Percentiles rank a stretch among this genome's conserved stretches.
Evolutionary conservation across 1,140 invertebrate genomes (phyloP).

Genomic region (Aphaenogaster rudis): DNA sequence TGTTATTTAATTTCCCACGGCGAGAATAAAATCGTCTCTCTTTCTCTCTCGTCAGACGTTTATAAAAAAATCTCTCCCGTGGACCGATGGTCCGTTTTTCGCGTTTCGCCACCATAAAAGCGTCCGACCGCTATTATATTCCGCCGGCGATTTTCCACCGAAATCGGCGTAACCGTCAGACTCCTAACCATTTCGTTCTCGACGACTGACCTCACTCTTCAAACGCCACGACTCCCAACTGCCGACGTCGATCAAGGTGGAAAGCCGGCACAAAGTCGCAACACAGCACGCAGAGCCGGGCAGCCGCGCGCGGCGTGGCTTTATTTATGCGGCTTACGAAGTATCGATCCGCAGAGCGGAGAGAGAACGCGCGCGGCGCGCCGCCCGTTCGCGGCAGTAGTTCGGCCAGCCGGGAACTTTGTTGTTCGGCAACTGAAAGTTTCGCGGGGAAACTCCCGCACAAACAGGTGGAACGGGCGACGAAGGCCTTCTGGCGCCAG

Average conservation of each 20-base stretch:
- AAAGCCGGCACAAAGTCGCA: conserved; percentile 51
- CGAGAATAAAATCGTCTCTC: neutral
- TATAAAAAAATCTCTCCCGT: neutral
- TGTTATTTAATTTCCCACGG: neutral
- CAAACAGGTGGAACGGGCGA: conserved; percentile 81
- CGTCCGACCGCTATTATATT: neutral
- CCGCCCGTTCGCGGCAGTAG: conserved; percentile 72
- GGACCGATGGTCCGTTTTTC: neutral
- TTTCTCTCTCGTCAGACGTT: neutral
- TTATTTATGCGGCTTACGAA: conserved; percentile 78
- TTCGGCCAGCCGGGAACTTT: conserved; percentile 76
- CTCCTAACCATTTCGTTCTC: conserved; percentile 3
- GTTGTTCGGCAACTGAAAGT: conserved; percentile 77
- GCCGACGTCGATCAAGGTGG: conserved; percentile 33
- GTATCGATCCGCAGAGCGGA: conserved; percentile 68
- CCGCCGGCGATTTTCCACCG: neutral
- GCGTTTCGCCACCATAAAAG: neutral
- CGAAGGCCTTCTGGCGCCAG: conserved; percentile 78
- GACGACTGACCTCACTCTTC: conserved; percentile 23
- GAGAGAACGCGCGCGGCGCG: conserved; percentile 53
- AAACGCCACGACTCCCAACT: conserved; percentile 43
- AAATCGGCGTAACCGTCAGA: conserved; percentile 23
- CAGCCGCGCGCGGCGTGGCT: conserved; percentile 58
- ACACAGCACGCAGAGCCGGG: conserved; percentile 36
- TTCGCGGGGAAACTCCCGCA: conserved; percentile 76